These are phyloP conservation scores for Lissonota sp. DNA, from an alignment of 2,888 invertebrate genomes.

Conservation along the genomic window DNA sequence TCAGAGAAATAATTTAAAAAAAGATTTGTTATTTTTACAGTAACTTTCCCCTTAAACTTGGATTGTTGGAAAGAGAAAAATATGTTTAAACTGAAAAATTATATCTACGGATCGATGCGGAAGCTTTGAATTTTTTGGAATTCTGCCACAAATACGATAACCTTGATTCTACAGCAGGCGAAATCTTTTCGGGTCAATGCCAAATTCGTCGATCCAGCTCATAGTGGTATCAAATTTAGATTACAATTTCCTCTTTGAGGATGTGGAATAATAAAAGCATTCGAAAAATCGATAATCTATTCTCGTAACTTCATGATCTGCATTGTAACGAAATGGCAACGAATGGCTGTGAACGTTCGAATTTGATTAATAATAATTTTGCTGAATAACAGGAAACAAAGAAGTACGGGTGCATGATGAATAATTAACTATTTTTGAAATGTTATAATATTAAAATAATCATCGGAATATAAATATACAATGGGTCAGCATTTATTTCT, in stretches of 20 bases:
- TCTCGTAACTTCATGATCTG: not conserved
- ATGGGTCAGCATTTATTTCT: too few species aligned
- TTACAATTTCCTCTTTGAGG: not conserved
- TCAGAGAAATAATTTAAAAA: not conserved
- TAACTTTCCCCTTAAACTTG: not conserved
- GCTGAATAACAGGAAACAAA: not conserved
- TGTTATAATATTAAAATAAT: too few species aligned
- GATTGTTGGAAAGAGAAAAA: too few species aligned
- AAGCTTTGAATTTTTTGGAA: slow-evolving; percentile 70
- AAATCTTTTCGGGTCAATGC: slow-evolving; percentile 72
- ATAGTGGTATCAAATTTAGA: slow-evolving; percentile 11
- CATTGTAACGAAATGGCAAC: not conserved
- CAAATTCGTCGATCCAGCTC: slow-evolving; percentile 66
- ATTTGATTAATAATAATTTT: not conserved
- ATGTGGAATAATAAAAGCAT: slow-evolving; percentile 22
- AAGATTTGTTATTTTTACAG: not conserved
- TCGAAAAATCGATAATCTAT: not conserved
- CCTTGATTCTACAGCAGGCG: slow-evolving; percentile 70
- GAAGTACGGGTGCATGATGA: not conserved
- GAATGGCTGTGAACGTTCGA: not conserved
- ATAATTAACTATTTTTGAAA: too few species aligned
- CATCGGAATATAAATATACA: too few species aligned
- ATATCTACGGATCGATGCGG: slow-evolving; percentile 61
- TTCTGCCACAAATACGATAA: slow-evolving; percentile 74
- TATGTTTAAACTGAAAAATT: too few species aligned